phyloP scores from a whole-genome alignment of 2,888 invertebrate species.

The Junonia oenone region DNA sequence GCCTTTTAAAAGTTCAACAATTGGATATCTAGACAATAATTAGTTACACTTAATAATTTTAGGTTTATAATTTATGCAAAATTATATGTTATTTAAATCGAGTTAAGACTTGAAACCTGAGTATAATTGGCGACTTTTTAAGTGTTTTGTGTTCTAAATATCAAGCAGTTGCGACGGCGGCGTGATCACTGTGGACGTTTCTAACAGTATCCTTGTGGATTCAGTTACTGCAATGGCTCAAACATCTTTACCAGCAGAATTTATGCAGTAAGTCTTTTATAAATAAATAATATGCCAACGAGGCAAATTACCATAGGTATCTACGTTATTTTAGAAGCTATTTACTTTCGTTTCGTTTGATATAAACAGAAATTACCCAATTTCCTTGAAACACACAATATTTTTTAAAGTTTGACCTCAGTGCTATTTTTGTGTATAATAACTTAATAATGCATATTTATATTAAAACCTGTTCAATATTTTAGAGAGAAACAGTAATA shows the following conservation, averaged over 20 bases:
- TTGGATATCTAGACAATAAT: not conserved
- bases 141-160: not conserved
- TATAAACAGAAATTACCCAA: too few relatives aligned
- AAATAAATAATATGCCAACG: not conserved
- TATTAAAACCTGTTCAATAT: too few relatives aligned
- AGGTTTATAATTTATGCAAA: not conserved
- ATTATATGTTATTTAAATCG: not conserved
- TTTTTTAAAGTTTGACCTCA: too few relatives aligned
- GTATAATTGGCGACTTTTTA: not conserved
- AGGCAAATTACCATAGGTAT: not conserved
- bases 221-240: conserved; percentile 57
- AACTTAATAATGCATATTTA: too few relatives aligned
- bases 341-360: too few relatives aligned
- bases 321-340: not conserved
- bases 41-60: not conserved
- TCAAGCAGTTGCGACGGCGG: conserved; percentile 40
- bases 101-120: not conserved
- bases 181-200: conserved; percentile 55
- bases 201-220: conserved; percentile 52
- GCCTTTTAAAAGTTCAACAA: not conserved
- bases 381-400: too few relatives aligned
- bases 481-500: too few relatives aligned
- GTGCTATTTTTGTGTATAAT: too few relatives aligned
- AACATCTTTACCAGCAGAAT: conserved; percentile 49
- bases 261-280: conserved; percentile 47